Conservation (phyloP, 1,140 invertebrate species). For the Pemphigus obesinymphae region DNA sequence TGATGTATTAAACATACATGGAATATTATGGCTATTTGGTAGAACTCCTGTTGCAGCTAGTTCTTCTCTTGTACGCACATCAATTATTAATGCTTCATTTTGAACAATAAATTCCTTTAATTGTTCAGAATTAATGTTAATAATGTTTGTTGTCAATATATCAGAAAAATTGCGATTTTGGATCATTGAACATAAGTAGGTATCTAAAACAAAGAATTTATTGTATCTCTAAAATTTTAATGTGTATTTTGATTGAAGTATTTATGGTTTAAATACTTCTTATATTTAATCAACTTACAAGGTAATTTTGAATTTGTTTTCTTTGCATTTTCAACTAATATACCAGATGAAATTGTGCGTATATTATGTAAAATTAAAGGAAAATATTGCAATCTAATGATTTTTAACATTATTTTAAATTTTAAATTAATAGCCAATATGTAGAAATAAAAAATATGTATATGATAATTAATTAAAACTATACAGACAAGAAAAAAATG, state of each 20-base stretch:
- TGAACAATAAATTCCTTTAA: background rate
- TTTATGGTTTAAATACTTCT: too few species aligned
- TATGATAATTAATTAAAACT: too few species aligned
- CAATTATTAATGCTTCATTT: conserved; percentile 42
- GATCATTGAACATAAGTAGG: background rate
- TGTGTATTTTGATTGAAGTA: background rate
- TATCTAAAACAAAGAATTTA: too few species aligned
- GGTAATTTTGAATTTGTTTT: background rate
- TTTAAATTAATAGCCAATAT: too few species aligned
- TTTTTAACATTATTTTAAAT: background rate
- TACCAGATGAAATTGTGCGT: background rate
- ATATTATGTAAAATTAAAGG: background rate
- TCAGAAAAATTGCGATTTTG: background rate
- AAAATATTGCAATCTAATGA: background rate
- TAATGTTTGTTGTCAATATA: background rate
- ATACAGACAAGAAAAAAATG: too few species aligned
- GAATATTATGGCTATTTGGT: conserved; percentile 44
- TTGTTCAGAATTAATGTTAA: background rate
- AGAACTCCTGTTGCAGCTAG: conserved; percentile 44
- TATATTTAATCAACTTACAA: background rate
- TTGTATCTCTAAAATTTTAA: background rate
- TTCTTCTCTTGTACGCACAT: conserved; percentile 45
- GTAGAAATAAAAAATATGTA: too few species aligned
- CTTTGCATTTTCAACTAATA: background rate
- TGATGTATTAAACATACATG: conserved; percentile 37